Conservation (phyloP, 2,113 vertebrate species). For the Podocnemis expansa region DNA sequence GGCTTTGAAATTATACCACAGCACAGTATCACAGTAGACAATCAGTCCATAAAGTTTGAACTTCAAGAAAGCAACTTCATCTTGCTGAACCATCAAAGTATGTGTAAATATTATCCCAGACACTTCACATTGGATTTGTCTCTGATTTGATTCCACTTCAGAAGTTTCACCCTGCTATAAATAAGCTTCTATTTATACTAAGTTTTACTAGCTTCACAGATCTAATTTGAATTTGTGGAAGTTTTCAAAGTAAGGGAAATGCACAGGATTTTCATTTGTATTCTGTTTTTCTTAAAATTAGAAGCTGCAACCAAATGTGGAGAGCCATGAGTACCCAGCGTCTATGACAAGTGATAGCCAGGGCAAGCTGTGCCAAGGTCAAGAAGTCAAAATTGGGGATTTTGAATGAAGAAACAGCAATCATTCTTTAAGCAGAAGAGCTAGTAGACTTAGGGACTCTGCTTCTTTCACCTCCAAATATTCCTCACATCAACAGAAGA, state of each 20-base stretch:
- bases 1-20: conserved; percentile 33
- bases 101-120: not conserved
- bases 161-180: not conserved
- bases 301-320: not conserved
- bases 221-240: rapidly evolving
- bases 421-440: not conserved
- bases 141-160: rapidly evolving
- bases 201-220: not conserved
- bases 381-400: not conserved
- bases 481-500: not conserved
- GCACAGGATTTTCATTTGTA: not conserved
- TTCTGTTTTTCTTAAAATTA: not conserved
- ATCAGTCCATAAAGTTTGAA: conserved; percentile 19
- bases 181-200: not conserved
- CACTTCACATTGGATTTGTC: not conserved
- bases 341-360: not conserved
- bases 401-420: not conserved
- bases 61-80: not conserved
- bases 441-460: not conserved
- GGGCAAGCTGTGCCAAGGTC: not conserved
- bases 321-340: not conserved
- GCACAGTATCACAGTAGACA: conserved; percentile 6
- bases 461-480: not conserved
- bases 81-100: not conserved
- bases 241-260: not conserved